These are phyloP conservation scores for Epsilonema sp. DNA, from an alignment of 2,888 invertebrate genomes.

Conservation along the genomic window DNA sequence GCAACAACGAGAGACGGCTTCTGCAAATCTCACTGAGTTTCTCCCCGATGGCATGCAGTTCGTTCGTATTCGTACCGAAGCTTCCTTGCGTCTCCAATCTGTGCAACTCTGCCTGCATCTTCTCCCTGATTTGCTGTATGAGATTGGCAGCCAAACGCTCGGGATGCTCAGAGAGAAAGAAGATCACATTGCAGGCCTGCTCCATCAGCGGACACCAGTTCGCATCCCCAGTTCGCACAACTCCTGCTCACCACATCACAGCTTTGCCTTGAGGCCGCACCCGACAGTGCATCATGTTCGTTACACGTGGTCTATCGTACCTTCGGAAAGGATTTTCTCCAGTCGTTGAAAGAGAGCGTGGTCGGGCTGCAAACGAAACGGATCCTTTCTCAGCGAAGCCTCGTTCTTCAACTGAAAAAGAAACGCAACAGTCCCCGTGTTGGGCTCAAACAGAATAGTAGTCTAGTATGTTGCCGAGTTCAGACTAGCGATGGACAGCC, in stretches of 20 bases:
- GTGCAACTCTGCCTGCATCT: no score
- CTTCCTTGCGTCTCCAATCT: no score
- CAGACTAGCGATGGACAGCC: no score
- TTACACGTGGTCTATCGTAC: constrained; percentile 14
- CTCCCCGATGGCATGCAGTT: no score
- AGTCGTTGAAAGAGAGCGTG: constrained; percentile 40
- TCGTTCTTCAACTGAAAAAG: constrained; percentile 21
- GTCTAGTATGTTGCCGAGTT: no score
- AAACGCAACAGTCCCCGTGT: no score
- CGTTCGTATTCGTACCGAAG: not conserved
- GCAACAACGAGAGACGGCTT: no score
- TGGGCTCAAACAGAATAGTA: no score
- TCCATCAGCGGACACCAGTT: constrained; percentile 42
- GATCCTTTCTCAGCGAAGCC: constrained; percentile 15
- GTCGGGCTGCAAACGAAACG: constrained; percentile 35
- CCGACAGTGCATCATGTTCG: not conserved
- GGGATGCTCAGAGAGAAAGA: constrained; percentile 42
- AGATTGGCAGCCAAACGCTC: constrained; percentile 22
- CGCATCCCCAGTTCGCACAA: constrained; percentile 31
- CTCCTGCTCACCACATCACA: constrained; percentile 17
- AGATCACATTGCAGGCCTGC: constrained; percentile 43
- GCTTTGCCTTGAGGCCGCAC: no score
- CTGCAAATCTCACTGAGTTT: not conserved
- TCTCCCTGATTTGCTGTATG: not conserved
- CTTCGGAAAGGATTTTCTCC: constrained; percentile 35